A percentile compares a stretch with the other conserved stretches of the same genome.
Conservation (phyloP, 53 echinoderm and acorn worm genomes). For the Luidia sarsii region DNA sequence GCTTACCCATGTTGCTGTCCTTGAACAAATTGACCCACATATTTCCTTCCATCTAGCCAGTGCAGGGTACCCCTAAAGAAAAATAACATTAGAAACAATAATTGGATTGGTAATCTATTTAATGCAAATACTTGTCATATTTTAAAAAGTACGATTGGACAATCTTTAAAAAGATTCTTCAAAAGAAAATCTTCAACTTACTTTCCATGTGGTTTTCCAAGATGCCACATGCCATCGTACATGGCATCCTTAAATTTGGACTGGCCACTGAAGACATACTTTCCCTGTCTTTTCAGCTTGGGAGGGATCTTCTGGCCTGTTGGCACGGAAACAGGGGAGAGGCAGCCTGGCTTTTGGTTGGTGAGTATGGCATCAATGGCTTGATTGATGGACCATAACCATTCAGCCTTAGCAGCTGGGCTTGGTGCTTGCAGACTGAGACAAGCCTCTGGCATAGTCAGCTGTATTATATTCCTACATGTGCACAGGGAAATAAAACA, state of each 20-base stretch:
- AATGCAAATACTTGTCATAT: background rate
- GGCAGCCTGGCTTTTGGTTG: conserved; percentile 60
- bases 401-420: conserved; percentile 86
- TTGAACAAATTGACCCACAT: conserved; percentile 77
- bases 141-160: background rate
- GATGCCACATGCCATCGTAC: conserved; percentile 90
- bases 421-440: conserved; percentile 67
- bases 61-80: conserved; percentile 71
- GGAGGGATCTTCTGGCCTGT: conserved; percentile 73
- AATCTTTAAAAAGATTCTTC: background rate
- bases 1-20: conserved; percentile 95
- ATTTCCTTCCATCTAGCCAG: conserved; percentile 92
- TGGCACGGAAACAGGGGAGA: conserved; percentile 36
- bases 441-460: conserved; percentile 80
- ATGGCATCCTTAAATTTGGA: conserved; percentile 77
- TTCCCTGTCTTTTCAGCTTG: conserved; percentile 79
- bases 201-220: conserved; percentile 95
- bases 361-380: conserved; percentile 83
- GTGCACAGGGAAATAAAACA: too few species aligned
- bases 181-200: conserved; percentile 37
- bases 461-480: conserved; percentile 83
- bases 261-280: conserved; percentile 70
- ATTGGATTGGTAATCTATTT: background rate
- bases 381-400: conserved; percentile 95
- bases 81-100: too few species aligned